Percentiles rank a stretch among this genome's conserved stretches.
Conservation (phyloP, 1,140 invertebrate species). For the Temnothorax curvispinosus region DNA sequence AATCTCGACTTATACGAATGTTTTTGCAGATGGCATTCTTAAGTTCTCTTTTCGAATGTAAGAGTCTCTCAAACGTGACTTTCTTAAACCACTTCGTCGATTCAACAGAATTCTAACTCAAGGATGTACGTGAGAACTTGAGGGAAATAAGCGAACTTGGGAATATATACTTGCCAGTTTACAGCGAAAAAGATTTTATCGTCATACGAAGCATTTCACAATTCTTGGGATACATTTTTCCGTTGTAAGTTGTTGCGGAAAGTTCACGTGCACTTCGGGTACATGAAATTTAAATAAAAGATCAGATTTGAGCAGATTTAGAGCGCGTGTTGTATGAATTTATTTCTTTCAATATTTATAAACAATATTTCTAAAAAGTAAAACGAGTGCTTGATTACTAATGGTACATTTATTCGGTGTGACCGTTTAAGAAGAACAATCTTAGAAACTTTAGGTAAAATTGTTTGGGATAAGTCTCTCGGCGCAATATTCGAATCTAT, state of each 20-base stretch:
- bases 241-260: constrained; percentile 26
- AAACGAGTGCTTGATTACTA: neutral
- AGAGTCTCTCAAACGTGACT: constrained; percentile 11
- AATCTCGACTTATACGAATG: neutral
- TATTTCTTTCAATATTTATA: neutral
- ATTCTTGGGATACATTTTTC: constrained; percentile 13
- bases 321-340: neutral
- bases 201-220: constrained; percentile 12
- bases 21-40: constrained; percentile 11
- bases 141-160: constrained; percentile 17
- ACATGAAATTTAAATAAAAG: constrained; percentile 7
- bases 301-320: neutral
- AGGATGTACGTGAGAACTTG: constrained; percentile 29
- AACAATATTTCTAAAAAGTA: neutral
- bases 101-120: constrained; percentile 39
- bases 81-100: constrained; percentile 33
- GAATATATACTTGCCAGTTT: constrained; percentile 36
- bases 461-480: constrained; percentile 28
- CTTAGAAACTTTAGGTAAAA: constrained; percentile 17
- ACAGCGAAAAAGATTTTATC: constrained; percentile 36
- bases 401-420: neutral
- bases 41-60: neutral
- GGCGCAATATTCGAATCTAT: constrained; percentile 13
- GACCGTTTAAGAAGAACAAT: neutral
- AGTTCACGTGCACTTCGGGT: constrained; percentile 6